Percentiles rank a stretch among this genome's conserved stretches.
These are phyloP conservation scores for Cacoxenus indagator DNA, from an alignment of 2,888 invertebrate species.

Conservation along the genomic window DNA sequence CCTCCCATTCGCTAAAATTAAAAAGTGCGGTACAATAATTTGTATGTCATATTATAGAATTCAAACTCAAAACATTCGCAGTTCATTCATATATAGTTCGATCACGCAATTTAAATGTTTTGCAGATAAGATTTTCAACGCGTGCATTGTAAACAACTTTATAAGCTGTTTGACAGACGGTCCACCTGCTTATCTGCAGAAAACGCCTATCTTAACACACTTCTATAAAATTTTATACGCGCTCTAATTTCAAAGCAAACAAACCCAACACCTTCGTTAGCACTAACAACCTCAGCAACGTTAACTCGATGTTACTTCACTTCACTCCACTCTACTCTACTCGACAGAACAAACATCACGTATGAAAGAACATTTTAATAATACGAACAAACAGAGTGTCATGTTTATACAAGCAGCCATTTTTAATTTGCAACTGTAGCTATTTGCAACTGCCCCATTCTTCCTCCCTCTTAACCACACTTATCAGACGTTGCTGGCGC, in stretches of 20 bases:
- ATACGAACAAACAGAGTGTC: slow-evolving; percentile 16
- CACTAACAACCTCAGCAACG: slow-evolving; percentile 19
- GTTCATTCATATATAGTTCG: too few relatives aligned
- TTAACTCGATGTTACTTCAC: not conserved
- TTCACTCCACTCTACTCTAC: not conserved
- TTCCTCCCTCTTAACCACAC: not conserved
- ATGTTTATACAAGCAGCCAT: slow-evolving; percentile 19
- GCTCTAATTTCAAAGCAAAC: slow-evolving; percentile 25
- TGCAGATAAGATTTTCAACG: not conserved
- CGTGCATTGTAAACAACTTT: not conserved
- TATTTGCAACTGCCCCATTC: not conserved
- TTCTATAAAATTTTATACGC: not conserved
- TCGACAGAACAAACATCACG: slow-evolving; percentile 16
- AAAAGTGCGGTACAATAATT: too few relatives aligned
- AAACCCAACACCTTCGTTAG: slow-evolving; percentile 22
- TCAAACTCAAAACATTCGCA: too few relatives aligned
- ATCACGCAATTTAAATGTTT: not conserved
- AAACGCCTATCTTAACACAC: not conserved
- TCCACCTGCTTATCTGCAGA: not conserved
- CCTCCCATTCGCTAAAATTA: too few relatives aligned
- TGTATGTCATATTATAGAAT: too few relatives aligned
- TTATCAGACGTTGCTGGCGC: not conserved
- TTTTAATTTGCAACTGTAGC: slow-evolving; percentile 25
- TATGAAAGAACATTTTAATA: slow-evolving; percentile 29
- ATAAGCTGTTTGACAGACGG: not conserved